phyloP scores from a whole-genome alignment of 35 echinoderm and acorn worm genomes.

The Lytechinus variegatus region DNA sequence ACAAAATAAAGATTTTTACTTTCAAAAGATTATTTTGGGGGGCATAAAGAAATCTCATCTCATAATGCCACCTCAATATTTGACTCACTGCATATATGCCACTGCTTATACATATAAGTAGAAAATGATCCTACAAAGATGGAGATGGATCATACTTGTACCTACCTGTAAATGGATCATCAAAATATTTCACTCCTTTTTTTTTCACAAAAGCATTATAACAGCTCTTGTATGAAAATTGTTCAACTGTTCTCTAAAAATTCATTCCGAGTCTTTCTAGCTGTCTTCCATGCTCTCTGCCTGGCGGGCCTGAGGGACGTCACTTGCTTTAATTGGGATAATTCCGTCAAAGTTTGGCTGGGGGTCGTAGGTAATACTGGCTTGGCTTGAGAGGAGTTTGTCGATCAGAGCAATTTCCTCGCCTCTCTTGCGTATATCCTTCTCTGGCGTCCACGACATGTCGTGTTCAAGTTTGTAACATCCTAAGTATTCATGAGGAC shows the following conservation, averaged over 20 bases:
- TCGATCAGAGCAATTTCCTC: slow-evolving; percentile 78
- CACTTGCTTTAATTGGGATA: not conserved
- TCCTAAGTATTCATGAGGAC: slow-evolving; percentile 87
- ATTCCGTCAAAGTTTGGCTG: slow-evolving; percentile 66
- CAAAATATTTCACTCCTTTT: not conserved
- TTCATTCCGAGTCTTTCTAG: not conserved
- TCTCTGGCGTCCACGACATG: slow-evolving; percentile 94
- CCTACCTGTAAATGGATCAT: not conserved
- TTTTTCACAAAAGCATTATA: not conserved
- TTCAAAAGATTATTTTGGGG: too few relatives aligned
- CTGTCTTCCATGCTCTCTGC: slow-evolving; percentile 5
- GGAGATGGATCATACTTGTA: not conserved
- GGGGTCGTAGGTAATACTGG: slow-evolving; percentile 63
- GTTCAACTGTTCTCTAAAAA: not conserved
- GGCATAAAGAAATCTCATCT: too few relatives aligned
- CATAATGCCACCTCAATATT: too few relatives aligned
- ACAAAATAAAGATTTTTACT: too few relatives aligned
- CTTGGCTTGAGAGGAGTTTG: slow-evolving; percentile 72
- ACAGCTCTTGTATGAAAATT: not conserved
- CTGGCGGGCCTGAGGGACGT: not conserved
- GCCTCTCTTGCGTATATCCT: slow-evolving; percentile 70
- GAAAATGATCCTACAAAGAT: not conserved
- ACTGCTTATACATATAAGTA: too few relatives aligned
- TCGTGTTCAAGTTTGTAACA: slow-evolving; percentile 87
- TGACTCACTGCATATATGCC: too few relatives aligned